Base-by-base conservation (phyloP, 2,888 invertebrate genomes). In the Laothoe populi region DNA sequence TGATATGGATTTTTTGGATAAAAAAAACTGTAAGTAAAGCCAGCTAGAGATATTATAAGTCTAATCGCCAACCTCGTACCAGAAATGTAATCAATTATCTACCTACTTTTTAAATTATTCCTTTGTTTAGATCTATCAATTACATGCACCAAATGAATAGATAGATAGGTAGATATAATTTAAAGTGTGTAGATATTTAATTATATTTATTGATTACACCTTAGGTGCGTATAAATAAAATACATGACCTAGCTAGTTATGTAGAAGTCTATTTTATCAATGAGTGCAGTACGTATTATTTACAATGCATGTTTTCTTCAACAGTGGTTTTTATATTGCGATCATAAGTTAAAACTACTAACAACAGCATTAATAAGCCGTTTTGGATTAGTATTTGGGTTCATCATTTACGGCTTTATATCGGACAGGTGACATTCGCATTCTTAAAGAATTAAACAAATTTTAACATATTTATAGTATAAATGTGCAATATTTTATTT, bases 311-410 rank as follows among this genome's bases (percentile, higher is more conserved):
- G 2, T 40, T 44, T 21, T 60, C 53, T 61, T 66, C 70, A 72
- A 61, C 81, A 92, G 92, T 90, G 90, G 89, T 70, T 84, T 16
- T 77, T 90, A 44, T 87, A 84, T 67, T 92, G 92, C 66, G 88
- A 87, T 44, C 75, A 83, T 40, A 79, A 83, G 42, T 66, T 81
- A 62, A 84, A 84, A 68, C 65, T 86, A 40, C 66, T 90, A 13
- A 86, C 88, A 3, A 84, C 84, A 4, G 78, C 90, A 35, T 83
- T 90, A 45, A 83, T 90, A 59, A 86, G 85, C 66, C 83, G 90
- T 45, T 77, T 90, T 57, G 92, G 91, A 16, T 74, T 84, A 3
- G 76, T 86, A 60, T 90, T 91, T 64, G 92, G 92, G 63, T 86
- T 78, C 69, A 74, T 90, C 8, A 86, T 86, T 62, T 88, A 82